Evolutionary conservation across 2,797 vertebrate genomes (phyloP).

Genomic region (Pseudochirops cupreus): DNA sequence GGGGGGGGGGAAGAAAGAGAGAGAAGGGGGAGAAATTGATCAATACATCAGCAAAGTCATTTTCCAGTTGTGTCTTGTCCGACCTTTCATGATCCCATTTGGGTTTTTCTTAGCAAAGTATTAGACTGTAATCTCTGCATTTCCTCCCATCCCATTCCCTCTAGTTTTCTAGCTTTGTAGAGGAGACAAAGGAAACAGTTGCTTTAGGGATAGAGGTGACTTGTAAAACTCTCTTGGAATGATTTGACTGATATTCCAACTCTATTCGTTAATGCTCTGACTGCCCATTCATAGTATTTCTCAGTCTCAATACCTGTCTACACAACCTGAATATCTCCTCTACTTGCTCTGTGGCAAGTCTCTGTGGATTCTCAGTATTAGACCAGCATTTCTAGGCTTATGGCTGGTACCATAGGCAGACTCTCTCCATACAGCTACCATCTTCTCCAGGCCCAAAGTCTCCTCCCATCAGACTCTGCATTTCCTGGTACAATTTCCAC

Average conservation of each 20-base stretch:
- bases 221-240: background rate
- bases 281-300: background rate
- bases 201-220: background rate
- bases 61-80: background rate
- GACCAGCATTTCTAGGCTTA: background rate
- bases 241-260: background rate
- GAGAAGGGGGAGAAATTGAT: too few species aligned
- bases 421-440: background rate
- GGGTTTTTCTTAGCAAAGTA: background rate
- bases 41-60: background rate
- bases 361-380: background rate
- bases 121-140: background rate
- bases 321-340: background rate
- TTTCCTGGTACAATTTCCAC: background rate
- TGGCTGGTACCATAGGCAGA: background rate
- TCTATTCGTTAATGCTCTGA: background rate
- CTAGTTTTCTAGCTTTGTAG: background rate
- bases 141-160: background rate
- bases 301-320: background rate
- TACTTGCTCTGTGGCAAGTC: background rate
- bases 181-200: background rate
- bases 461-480: background rate
- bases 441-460: background rate
- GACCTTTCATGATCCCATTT: background rate
- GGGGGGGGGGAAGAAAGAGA: too few species aligned